These are phyloP conservation scores for Cerastoderma edule DNA, from an alignment of 2,888 invertebrate genomes.

Conservation along the genomic window DNA sequence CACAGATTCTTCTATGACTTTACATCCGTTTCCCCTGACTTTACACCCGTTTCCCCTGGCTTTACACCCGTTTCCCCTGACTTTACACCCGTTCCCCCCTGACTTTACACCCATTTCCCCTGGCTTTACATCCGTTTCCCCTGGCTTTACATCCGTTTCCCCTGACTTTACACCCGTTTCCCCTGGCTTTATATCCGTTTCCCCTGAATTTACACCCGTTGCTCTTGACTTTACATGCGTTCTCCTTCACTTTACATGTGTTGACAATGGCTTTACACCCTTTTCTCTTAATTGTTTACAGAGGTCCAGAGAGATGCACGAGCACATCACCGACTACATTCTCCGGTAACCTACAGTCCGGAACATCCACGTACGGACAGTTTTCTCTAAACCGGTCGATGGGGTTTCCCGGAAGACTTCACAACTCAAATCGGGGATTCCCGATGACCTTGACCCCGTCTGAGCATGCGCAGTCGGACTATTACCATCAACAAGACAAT, in stretches of 20 bases:
- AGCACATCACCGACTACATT: conserved; percentile 20
- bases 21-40: no score
- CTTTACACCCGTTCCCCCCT: no score
- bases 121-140: not conserved
- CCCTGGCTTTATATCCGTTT: not conserved
- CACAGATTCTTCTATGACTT: no score
- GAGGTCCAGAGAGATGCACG: conserved; percentile 24
- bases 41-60: no score
- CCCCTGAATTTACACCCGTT: not conserved
- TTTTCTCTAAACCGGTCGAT: conserved; percentile 8
- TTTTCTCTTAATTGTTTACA: no score
- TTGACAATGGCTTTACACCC: no score
- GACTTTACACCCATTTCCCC: no score
- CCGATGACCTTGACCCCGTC: not conserved
- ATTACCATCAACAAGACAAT: conserved; percentile 8
- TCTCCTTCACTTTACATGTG: not conserved
- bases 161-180: not conserved
- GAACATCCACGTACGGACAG: not conserved
- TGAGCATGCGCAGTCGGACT: conserved; percentile 18
- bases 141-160: not conserved
- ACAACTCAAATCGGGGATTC: conserved; percentile 13
- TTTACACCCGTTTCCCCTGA: no score
- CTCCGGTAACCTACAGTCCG: conserved; percentile 5
- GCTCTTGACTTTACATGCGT: not conserved
- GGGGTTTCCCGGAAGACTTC: conserved; percentile 4